phyloP scores from a whole-genome alignment of 1,140 invertebrate genomes.

The Aphis craccivora region DNA sequence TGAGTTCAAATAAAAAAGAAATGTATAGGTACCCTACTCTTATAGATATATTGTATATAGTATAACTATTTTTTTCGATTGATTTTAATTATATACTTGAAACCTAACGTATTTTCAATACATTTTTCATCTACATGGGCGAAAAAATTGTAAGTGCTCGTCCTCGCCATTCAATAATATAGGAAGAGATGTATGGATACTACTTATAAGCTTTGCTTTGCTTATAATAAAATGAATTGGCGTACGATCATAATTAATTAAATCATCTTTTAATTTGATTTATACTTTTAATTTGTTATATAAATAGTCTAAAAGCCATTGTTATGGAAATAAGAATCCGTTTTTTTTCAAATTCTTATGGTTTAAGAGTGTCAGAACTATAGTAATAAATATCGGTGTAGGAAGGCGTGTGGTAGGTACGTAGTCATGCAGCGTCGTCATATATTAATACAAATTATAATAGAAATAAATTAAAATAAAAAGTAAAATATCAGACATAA shows the following conservation, averaged over 20 bases:
- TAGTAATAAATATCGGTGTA: no score
- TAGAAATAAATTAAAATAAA: not conserved
- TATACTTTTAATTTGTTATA: constrained; percentile 6
- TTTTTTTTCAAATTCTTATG: not conserved
- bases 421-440: not conserved
- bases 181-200: no score
- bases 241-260: not conserved
- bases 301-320: not conserved
- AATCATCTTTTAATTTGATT: not conserved
- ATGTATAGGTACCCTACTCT: not conserved
- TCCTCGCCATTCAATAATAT: no score
- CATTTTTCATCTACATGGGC: not conserved
- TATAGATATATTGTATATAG: not conserved
- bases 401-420: not conserved
- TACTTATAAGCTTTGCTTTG: not conserved
- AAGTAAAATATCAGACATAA: not conserved
- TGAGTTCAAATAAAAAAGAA: not conserved
- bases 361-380: not conserved
- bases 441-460: constrained; percentile 16
- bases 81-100: not conserved
- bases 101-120: not conserved
- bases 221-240: not conserved
- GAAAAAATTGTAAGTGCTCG: not conserved
- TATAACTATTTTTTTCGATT: not conserved
- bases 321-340: not conserved